A percentile compares a stretch with the other conserved stretches of the same genome.
Evolutionary conservation across 2,797 vertebrate genomes (phyloP).

Genomic region (Limnodromus scolopaceus): DNA sequence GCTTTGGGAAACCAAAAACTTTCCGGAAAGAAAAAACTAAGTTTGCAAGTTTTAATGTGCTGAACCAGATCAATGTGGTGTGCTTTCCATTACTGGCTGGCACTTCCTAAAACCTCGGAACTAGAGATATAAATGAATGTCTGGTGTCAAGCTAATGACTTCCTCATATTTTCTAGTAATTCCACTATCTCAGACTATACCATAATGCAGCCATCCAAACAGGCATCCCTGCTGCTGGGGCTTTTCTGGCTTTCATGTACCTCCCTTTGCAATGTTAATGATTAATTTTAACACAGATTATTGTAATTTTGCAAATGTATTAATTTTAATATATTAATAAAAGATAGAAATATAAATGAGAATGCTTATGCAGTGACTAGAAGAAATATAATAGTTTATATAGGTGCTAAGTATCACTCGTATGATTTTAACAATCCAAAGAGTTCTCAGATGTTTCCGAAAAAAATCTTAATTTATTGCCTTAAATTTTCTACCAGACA

Average conservation of each 20-base stretch:
- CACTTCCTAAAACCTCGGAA: not conserved
- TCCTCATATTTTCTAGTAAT: not conserved
- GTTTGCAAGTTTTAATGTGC: not conserved
- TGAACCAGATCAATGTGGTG: not conserved
- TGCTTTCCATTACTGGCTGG: not conserved
- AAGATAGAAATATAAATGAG: not conserved
- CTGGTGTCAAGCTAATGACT: not conserved
- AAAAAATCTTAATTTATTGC: not conserved
- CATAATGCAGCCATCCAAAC: not conserved
- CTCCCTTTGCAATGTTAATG: not conserved
- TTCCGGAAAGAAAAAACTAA: not conserved
- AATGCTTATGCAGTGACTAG: not conserved
- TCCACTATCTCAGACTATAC: not conserved
- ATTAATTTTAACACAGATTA: not conserved
- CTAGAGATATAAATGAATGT: not conserved
- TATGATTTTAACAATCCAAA: not conserved
- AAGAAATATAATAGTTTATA: not conserved
- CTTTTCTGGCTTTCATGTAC: not conserved
- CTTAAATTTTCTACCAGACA: constrained; percentile 4
- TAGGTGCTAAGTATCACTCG: not conserved
- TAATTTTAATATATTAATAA: not conserved
- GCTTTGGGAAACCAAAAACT: not conserved
- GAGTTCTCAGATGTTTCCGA: not conserved
- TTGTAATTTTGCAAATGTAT: not conserved
- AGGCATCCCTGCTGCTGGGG: not conserved